Base-by-base conservation (phyloP, 1,140 invertebrate species). In the Telenomus remus region DNA sequence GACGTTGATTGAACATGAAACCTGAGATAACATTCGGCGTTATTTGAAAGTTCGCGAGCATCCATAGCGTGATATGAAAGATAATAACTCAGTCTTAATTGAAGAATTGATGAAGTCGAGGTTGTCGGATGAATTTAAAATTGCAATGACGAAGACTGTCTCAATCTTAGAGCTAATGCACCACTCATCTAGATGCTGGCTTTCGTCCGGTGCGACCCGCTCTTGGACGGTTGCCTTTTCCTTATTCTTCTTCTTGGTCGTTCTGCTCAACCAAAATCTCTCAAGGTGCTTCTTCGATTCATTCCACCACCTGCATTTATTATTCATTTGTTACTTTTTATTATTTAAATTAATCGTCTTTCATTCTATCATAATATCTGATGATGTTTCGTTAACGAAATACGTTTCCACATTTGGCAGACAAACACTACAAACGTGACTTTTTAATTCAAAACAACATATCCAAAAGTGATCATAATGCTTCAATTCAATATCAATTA, bases 21-120 rank as follows among this genome's bases (percentile, higher is more conserved):
- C 42, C 43, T 51, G 33, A n/a, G 33, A 12, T 4, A 44, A 16
- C 39, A 33, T 46, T 50, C 6, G 55, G 14, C 12, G 47, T 37
- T 37, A 42, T 14, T 12, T 46, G 19, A 42, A 81, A 80, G 70
- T 80, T 79, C 70, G 19, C 2, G 19, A 1, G 72, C 72, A n/a
- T 73, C 55, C 54, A 49, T 49, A 35, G 48, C 64, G 49, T 49
- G 54, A 69, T 63, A 80, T 75, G 68, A 74, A 56, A 78, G 66
- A 74, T 69, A 68, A 53, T 53, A 76, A 63, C 79, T 82, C 80
- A 82, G 79, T 82, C 79, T 82, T 82, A 70, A 77, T 70, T 69
- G 66, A 64, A 66, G 61, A 60, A 77, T 81, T 60, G 68, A 79
- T 77, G 64, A 71, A 77, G 66, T 75, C 64, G 37, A n/a, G n/a